These are phyloP conservation scores for Zaprionus tsacasi DNA, from an alignment of 1,140 invertebrate species.

Conservation along the genomic window DNA sequence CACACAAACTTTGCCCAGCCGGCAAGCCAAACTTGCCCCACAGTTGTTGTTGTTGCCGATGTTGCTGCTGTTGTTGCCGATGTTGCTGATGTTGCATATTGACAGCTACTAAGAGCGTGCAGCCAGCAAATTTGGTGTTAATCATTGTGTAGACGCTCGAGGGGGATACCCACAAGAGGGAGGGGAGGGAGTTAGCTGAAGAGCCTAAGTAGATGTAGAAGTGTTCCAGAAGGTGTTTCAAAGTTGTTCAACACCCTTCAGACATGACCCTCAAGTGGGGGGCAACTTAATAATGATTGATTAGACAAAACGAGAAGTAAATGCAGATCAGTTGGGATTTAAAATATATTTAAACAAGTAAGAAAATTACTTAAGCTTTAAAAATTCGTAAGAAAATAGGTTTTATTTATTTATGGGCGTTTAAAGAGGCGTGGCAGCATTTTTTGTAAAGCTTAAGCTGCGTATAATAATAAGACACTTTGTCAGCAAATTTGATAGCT, in stretches of 20 bases:
- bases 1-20: slow-evolving; percentile 55
- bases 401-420: too few relatives aligned
- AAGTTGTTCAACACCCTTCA: neutral
- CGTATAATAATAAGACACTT: too few relatives aligned
- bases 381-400: too few relatives aligned
- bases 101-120: slow-evolving; percentile 52
- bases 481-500: too few relatives aligned
- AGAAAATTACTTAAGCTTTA: too few relatives aligned
- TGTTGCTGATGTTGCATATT: slow-evolving; percentile 47
- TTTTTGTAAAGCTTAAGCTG: too few relatives aligned
- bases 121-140: slow-evolving; percentile 63
- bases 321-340: neutral
- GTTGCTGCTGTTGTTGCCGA: neutral
- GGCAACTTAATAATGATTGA: neutral
- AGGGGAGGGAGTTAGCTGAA: neutral
- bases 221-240: neutral
- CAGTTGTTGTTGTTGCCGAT: slow-evolving; percentile 7
- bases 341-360: too few relatives aligned
- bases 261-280: neutral
- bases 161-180: slow-evolving; percentile 11
- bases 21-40: slow-evolving; percentile 27
- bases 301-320: neutral
- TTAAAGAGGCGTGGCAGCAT: too few relatives aligned
- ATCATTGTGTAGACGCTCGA: slow-evolving; percentile 55
- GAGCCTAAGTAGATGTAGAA: slow-evolving; percentile 30